Evolutionary conservation across 2,113 vertebrate genomes (phyloP).

Genomic region (Campylorhamphus procurvoides): DNA sequence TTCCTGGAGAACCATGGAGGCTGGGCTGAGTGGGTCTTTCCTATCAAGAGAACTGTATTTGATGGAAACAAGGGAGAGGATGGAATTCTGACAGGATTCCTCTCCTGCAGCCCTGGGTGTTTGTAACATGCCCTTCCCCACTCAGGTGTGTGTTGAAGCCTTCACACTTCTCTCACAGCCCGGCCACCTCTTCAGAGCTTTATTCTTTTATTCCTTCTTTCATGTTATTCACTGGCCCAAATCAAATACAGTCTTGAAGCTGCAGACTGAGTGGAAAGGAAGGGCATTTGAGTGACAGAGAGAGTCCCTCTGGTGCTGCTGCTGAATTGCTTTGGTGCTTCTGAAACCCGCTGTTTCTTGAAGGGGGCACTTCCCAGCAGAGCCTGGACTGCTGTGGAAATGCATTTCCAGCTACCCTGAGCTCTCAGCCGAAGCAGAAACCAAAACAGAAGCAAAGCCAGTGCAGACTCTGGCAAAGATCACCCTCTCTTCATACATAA

Average conservation of each 20-base stretch:
- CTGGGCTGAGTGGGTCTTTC: not conserved
- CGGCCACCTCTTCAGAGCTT: not conserved
- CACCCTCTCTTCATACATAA: slow-evolving; percentile 22
- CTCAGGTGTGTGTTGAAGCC: not conserved
- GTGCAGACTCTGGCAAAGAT: slow-evolving; percentile 38
- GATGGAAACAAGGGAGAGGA: not conserved
- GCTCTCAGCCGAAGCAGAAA: slow-evolving; percentile 11
- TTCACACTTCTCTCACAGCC: not conserved
- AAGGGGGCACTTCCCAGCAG: not conserved
- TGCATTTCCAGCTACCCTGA: slow-evolving; percentile 9
- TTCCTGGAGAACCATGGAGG: not conserved
- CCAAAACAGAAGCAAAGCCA: slow-evolving; percentile 27
- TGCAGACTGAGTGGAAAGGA: not conserved
- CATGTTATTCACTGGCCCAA: not conserved
- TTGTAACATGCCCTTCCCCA: not conserved
- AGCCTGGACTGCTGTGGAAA: slow-evolving; percentile 5
- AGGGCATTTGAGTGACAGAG: not conserved
- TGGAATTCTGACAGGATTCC: not conserved
- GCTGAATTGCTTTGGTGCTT: not conserved
- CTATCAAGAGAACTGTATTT: not conserved
- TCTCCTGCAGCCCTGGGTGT: not conserved
- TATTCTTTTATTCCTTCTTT: not conserved
- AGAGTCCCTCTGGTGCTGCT: not conserved
- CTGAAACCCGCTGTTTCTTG: not conserved
- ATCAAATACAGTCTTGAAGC: not conserved